Percentiles rank a stretch among this genome's conserved stretches.
Conservation (phyloP, 2,797 vertebrate genomes). For the Streptopelia turtur region DNA sequence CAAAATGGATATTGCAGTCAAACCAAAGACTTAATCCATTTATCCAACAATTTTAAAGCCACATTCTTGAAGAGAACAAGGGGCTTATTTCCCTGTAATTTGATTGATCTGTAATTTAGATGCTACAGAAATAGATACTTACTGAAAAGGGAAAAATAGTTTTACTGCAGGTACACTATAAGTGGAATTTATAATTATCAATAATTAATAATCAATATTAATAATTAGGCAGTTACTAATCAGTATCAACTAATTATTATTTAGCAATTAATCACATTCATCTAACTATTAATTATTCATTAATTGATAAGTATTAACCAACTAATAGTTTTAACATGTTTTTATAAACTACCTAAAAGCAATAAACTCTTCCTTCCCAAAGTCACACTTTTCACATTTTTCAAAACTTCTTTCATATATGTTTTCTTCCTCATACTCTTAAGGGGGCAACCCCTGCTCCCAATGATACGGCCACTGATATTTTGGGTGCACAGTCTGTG, state of each 20-base stretch:
- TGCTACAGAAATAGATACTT: neutral
- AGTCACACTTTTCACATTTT: neutral
- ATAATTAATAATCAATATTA: neutral
- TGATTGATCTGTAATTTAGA: neutral
- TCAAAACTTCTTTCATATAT: neutral
- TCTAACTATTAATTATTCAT: neutral
- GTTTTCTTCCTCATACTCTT: neutral
- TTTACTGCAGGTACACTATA: neutral
- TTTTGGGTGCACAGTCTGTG: neutral
- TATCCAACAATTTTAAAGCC: neutral
- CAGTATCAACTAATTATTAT: neutral
- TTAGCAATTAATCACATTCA: neutral
- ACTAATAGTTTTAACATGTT: neutral
- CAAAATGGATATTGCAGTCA: neutral
- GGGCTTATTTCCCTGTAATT: neutral
- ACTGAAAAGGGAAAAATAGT: neutral
- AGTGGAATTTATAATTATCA: neutral
- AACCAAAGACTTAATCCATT: neutral
- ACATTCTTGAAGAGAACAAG: neutral
- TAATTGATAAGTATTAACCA: neutral
- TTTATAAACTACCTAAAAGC: neutral
- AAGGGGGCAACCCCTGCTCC: neutral
- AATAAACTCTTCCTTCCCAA: neutral
- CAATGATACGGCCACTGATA: accelerated
- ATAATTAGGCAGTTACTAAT: neutral